A percentile compares a stretch with the other conserved stretches of the same genome.
Conservation (phyloP, 2,113 vertebrate genomes). For the Aleadryas rufinucha region DNA sequence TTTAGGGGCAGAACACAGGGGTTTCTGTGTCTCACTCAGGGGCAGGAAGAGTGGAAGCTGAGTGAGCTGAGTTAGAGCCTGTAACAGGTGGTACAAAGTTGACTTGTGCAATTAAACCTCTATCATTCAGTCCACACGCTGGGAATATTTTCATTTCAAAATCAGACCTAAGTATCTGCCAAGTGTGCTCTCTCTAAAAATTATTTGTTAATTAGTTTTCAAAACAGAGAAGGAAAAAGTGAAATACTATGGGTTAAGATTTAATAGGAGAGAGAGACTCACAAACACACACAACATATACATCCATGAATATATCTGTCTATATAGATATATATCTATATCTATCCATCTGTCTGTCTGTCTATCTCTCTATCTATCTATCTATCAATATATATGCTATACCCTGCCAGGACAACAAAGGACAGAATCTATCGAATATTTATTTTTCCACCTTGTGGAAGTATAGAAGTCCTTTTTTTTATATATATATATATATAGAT, state of each 20-base stretch:
- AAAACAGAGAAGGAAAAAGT: neutral
- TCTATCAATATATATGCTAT: neutral
- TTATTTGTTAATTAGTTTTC: neutral
- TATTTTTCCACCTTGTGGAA: neutral
- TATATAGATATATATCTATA: too few relatives aligned
- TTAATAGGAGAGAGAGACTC: neutral
- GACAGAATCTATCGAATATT: neutral
- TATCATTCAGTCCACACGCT: neutral
- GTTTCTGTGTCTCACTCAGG: neutral
- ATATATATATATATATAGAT: too few relatives aligned
- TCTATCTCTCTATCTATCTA: neutral
- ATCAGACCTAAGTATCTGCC: neutral
- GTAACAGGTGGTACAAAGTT: neutral
- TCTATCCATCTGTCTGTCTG: fast-evolving
- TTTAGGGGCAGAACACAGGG: neutral
- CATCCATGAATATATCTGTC: too few relatives aligned
- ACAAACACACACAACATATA: neutral
- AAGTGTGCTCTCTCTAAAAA: neutral
- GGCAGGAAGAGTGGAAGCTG: neutral
- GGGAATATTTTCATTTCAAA: neutral
- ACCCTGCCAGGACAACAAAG: neutral
- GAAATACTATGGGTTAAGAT: neutral
- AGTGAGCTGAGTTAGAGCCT: neutral
- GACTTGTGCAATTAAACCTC: neutral
- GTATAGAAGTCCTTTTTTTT: neutral